phyloP scores from a whole-genome alignment of 2,797 vertebrate genomes.

The Hirundo rustica region DNA sequence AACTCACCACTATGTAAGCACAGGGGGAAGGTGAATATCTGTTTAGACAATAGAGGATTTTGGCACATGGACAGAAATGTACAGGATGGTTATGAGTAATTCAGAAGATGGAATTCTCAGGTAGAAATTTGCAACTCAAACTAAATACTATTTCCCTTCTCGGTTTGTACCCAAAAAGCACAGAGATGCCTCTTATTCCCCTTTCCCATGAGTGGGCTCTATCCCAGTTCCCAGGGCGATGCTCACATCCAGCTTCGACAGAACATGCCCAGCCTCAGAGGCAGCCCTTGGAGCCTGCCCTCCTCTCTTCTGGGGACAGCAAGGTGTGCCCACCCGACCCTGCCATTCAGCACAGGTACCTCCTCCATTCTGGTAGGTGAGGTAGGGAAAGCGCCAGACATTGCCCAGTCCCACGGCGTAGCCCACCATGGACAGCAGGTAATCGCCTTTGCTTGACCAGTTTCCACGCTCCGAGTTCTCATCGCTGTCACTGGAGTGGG shows the following conservation, averaged over 20 bases:
- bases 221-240: neutral
- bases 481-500: constrained; percentile 55
- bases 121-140: neutral
- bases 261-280: neutral
- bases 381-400: constrained; percentile 95
- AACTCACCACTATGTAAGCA: neutral
- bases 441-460: constrained; percentile 91
- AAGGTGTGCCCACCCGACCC: neutral
- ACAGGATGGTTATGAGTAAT: neutral
- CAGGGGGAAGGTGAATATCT: neutral
- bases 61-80: neutral
- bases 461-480: constrained; percentile 87
- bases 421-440: constrained; percentile 92
- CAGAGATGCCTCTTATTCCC: neutral
- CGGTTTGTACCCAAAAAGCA: neutral
- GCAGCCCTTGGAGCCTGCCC: neutral
- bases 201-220: neutral
- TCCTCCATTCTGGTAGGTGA: constrained; percentile 93
- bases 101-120: neutral
- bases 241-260: neutral
- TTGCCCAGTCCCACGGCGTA: constrained; percentile 95
- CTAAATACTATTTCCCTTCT: neutral
- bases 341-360: constrained; percentile 72
- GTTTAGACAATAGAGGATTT: neutral
- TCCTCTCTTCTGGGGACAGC: neutral